These are phyloP conservation scores for Steinernema scapterisci DNA, from an alignment of 2,888 invertebrate genomes.

Conservation along the genomic window DNA sequence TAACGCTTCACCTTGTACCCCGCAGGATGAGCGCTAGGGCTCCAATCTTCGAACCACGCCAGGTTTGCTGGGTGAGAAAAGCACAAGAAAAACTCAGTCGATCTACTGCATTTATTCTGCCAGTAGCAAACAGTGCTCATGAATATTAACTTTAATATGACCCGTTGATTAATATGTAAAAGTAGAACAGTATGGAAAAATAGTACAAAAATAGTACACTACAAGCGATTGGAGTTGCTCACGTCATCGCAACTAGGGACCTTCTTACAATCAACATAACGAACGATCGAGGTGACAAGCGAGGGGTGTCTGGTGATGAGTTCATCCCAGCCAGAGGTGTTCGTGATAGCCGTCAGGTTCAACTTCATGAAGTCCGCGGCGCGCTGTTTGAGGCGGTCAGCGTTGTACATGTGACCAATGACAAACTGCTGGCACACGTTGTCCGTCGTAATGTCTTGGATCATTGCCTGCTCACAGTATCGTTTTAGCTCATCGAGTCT, in stretches of 20 bases:
- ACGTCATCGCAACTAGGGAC: not conserved
- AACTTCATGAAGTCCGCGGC: slow-evolving; percentile 61
- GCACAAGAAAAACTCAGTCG: no score
- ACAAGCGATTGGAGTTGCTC: not conserved
- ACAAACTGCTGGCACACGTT: slow-evolving; percentile 66
- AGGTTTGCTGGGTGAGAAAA: no score
- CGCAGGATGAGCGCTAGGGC: no score
- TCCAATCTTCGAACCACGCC: no score
- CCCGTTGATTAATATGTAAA: not conserved
- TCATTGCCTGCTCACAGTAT: slow-evolving; percentile 55
- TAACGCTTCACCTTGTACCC: no score
- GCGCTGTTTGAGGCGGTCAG: slow-evolving; percentile 51
- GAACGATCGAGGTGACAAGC: slow-evolving; percentile 65
- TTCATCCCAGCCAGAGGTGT: slow-evolving; percentile 51
- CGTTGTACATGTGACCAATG: slow-evolving; percentile 62
- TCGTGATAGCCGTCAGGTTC: slow-evolving; percentile 42
- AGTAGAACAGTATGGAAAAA: not conserved
- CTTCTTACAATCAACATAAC: slow-evolving; percentile 41
- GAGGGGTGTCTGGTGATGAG: slow-evolving; percentile 59
- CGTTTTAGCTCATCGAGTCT: slow-evolving; percentile 64
- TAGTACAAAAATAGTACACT: not conserved
- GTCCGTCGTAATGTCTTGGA: slow-evolving; percentile 58
- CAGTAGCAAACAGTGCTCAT: no score
- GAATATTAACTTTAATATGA: not conserved
- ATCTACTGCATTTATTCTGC: no score